Base-by-base conservation (phyloP, 92 coral and sea anemone species). In the Umimayanthus chanpuru region DNA sequence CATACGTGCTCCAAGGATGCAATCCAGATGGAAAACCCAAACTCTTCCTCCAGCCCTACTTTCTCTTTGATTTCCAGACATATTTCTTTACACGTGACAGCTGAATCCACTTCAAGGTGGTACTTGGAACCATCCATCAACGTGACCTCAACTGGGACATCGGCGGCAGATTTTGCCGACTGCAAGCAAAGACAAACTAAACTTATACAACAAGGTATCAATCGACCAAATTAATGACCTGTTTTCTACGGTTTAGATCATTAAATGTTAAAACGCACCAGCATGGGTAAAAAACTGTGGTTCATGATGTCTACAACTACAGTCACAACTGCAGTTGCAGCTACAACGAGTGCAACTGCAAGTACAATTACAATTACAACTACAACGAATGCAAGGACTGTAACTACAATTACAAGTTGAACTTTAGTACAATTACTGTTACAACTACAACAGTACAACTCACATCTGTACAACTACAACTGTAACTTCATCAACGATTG, bases 21-120 rank as follows among this genome's bases (percentile, higher is more conserved):
- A 56, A 94, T 92, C 72, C 88, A 95, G 38, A 96, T 92, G 16
- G 98, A 95, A 89, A 94, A 96, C 25, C 98, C 98, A 71, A 91
- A 89, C 70, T 89, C 80, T 77, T 85, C 90, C 79, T 89, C 92
- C 80, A 91, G 2, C 23, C 94, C 95, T n/a, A 92, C 65, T 82
- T 91, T 90, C 58, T 89, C 84, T 83, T 93, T 87, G 36, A 94
- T 86, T 20, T 82, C 88, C 58, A 58, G 76, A 72, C 98, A 92
- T 23, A 96, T 91, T 58, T 96, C 98, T 50, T 89, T 85, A 26
- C 96, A 95, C 1, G 98, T 92, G 9, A 92, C 87, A 1, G 98
- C 90, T 0, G 98, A 90, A 66, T 96, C 98, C 1, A 93, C 95
- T 70, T 94, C 94, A 79, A 90, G 89, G 55, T 77, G 38, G 49